These are phyloP conservation scores for Heterodera carotae DNA, from an alignment of 1,140 invertebrate genomes.

Conservation along the genomic window DNA sequence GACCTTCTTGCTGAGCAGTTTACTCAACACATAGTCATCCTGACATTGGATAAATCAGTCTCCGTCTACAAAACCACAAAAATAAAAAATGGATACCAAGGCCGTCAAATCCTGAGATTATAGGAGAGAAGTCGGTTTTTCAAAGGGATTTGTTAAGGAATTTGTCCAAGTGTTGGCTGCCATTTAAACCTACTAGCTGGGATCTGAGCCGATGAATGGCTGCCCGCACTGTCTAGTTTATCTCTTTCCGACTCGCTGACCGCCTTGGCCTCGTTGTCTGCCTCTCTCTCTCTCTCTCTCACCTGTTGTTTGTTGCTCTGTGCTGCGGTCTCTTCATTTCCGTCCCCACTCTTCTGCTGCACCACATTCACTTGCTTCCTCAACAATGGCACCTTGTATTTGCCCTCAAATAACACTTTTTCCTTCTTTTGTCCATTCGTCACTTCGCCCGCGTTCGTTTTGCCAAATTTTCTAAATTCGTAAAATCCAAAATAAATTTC, in stretches of 20 bases:
- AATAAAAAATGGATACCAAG: not conserved
- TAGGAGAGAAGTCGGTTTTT: too few species aligned
- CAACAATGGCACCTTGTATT: conserved; percentile 54
- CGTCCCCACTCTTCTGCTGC: conserved; percentile 19
- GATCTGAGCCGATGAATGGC: too few species aligned
- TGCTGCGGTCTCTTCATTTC: conserved; percentile 18
- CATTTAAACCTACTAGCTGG: too few species aligned
- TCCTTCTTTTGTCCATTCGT: not conserved
- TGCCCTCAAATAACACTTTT: conserved; percentile 51
- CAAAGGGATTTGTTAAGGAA: too few species aligned
- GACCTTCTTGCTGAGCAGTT: conserved; percentile 45
- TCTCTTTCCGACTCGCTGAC: too few species aligned
- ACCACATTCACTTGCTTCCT: conserved; percentile 43
- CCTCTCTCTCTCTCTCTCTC: conserved; percentile 19
- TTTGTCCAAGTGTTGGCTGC: too few species aligned
- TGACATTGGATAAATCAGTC: conserved; percentile 26
- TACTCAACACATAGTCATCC: conserved; percentile 60
- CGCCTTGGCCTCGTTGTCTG: too few species aligned
- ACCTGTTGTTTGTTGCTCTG: conserved; percentile 31
- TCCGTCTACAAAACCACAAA: not conserved
- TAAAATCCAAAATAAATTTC: not conserved
- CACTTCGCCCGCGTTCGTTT: conserved; percentile 6
- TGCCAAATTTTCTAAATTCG: conserved; percentile 32
- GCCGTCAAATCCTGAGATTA: too few species aligned
- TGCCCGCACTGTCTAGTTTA: too few species aligned